These are phyloP conservation scores for Scolopax mira DNA, from an alignment of 2,113 vertebrate genomes.

Conservation along the genomic window DNA sequence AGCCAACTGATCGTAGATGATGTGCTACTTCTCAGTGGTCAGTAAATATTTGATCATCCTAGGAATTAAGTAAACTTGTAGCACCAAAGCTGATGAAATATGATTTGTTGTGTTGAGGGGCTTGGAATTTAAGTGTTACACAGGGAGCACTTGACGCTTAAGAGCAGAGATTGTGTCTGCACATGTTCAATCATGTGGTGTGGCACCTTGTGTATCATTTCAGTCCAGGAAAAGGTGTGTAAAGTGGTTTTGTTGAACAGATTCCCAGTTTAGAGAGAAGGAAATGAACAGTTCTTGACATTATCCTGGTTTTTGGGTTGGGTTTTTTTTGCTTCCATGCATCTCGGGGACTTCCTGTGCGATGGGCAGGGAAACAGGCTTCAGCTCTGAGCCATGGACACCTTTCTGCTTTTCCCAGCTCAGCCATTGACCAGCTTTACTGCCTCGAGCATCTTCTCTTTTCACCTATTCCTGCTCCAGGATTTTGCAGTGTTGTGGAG, in stretches of 20 bases:
- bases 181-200: accelerated
- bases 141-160: not conserved
- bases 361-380: not conserved
- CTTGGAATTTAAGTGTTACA: not conserved
- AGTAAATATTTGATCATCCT: not conserved
- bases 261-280: not conserved
- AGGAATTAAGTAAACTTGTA: not conserved
- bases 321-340: not conserved
- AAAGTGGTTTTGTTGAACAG: not conserved
- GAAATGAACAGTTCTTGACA: not conserved
- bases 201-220: not conserved
- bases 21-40: not conserved
- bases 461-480: not conserved
- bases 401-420: not conserved
- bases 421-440: not conserved
- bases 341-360: not conserved
- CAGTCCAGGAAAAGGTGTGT: not conserved
- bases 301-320: not conserved
- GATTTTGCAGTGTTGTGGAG: not conserved
- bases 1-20: not conserved
- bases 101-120: not conserved
- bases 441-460: not conserved
- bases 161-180: not conserved
- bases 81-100: not conserved
- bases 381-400: not conserved